Conservation (phyloP, 64 coral and sea anemone species). For the Porites lutea region DNA sequence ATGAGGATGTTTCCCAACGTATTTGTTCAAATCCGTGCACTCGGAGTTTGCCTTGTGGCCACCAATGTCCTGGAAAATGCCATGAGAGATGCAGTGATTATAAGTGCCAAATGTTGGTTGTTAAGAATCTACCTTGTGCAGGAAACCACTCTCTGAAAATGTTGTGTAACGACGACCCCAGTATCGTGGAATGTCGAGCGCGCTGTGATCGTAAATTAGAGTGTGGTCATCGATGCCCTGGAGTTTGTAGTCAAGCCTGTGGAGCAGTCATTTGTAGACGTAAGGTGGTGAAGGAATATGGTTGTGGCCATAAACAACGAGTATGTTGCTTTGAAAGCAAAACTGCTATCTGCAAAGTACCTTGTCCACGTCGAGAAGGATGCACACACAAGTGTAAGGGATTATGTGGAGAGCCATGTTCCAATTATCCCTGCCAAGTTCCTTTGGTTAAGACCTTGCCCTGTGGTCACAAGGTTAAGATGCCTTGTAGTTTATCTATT, state of each 20-base stretch:
- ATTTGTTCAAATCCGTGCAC: constrained; percentile 2
- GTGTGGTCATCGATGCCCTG: constrained; percentile 55
- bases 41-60: neutral
- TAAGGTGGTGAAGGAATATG: constrained; percentile 27
- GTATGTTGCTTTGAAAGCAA: neutral
- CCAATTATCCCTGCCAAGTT: constrained; percentile 25
- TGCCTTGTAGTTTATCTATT: constrained; percentile 34
- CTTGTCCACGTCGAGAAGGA: constrained; percentile 11
- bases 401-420: constrained; percentile 40
- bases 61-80: constrained; percentile 49
- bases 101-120: neutral
- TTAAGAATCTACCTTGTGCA: neutral
- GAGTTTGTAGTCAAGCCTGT: constrained; percentile 13
- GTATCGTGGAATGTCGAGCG: constrained; percentile 15
- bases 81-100: neutral
- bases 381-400: constrained; percentile 44
- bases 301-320: constrained; percentile 53
- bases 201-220: constrained; percentile 16
- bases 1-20: neutral
- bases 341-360: constrained; percentile 11
- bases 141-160: constrained; percentile 40
- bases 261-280: neutral
- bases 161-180: constrained; percentile 5
- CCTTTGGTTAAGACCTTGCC: constrained; percentile 21
- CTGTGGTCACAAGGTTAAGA: constrained; percentile 59